A percentile compares a stretch with the other conserved stretches of the same genome.
Conservation (phyloP, 2,113 vertebrate genomes). For the Nothobranchius kuhntae region DNA sequence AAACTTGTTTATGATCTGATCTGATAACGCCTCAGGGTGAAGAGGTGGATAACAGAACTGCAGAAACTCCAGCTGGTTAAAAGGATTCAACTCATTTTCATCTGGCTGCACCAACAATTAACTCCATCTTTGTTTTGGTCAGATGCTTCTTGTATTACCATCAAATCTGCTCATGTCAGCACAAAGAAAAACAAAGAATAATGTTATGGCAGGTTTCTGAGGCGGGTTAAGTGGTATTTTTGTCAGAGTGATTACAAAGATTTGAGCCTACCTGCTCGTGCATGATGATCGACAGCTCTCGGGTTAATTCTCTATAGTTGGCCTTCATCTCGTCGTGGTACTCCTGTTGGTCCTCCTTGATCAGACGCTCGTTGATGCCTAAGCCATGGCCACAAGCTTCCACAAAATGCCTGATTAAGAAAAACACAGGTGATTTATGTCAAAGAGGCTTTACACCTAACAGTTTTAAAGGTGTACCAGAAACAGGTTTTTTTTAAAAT, state of each 20-base stretch:
- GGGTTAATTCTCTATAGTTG: conserved; percentile 93
- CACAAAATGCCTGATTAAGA: conserved; percentile 89
- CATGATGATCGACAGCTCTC: conserved; percentile 97
- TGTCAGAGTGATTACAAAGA: neutral
- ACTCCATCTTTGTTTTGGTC: conserved; percentile 19
- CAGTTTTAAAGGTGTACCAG: too few species aligned
- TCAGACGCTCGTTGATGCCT: conserved; percentile 91
- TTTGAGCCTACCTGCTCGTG: conserved; percentile 86
- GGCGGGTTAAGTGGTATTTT: conserved; percentile 2
- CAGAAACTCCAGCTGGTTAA: too few species aligned
- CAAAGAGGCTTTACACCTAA: too few species aligned
- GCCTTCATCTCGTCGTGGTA: conserved; percentile 99
- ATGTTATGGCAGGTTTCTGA: conserved; percentile 44
- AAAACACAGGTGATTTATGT: too few species aligned
- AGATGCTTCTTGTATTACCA: conserved; percentile 84
- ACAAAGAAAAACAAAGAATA: conserved; percentile 73
- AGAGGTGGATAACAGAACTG: too few species aligned
- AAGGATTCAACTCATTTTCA: neutral
- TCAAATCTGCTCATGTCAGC: conserved; percentile 91
- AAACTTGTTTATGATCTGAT: neutral
- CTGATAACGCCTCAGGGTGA: neutral
- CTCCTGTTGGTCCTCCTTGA: conserved; percentile 97
- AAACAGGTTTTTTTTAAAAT: too few species aligned
- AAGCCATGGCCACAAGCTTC: conserved; percentile 95
- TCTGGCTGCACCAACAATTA: conserved; percentile 58